Evolutionary conservation across 2,113 vertebrate genomes (phyloP).

Genomic region (Osmerus mordax): DNA sequence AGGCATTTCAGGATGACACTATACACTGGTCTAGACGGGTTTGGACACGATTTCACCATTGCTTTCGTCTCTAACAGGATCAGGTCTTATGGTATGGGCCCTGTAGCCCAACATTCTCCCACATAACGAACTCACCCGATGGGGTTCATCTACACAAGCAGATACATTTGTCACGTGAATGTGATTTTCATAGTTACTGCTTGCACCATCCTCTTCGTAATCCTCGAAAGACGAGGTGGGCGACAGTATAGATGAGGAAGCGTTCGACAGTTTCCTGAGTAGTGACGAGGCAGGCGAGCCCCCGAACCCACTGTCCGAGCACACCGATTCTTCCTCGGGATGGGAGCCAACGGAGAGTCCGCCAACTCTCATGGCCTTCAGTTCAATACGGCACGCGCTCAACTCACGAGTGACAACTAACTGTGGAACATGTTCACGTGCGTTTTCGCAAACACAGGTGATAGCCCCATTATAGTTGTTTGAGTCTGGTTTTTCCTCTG

Average conservation of each 20-base stretch:
- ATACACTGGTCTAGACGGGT: too few species aligned
- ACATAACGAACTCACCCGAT: background rate
- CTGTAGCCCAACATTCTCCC: background rate
- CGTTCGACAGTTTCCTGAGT: slow-evolving; percentile 55
- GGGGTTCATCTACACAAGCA: background rate
- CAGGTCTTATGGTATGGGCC: too few species aligned
- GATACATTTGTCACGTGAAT: slow-evolving; percentile 25
- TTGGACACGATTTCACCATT: too few species aligned
- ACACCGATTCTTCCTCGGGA: slow-evolving; percentile 53
- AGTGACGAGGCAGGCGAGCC: slow-evolving; percentile 45
- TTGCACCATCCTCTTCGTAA: slow-evolving; percentile 67
- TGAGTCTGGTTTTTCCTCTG: background rate
- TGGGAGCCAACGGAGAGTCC: slow-evolving; percentile 39
- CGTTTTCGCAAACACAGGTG: background rate
- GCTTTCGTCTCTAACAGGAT: too few species aligned
- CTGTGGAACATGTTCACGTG: slow-evolving; percentile 53
- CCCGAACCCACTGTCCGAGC: slow-evolving; percentile 62
- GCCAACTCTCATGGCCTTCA: background rate
- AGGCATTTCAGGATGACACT: too few species aligned
- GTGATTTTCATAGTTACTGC: slow-evolving; percentile 25
- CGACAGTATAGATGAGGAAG: slow-evolving; percentile 63
- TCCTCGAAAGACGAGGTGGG: slow-evolving; percentile 76
- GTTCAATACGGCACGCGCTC: slow-evolving; percentile 22
- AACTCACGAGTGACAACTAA: slow-evolving; percentile 69
- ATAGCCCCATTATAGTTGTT: background rate